Evolutionary conservation across 2,888 invertebrate genomes (phyloP), one percentile per base, ranked within the genome.

Genomic region (Melanargia galathea): DNA sequence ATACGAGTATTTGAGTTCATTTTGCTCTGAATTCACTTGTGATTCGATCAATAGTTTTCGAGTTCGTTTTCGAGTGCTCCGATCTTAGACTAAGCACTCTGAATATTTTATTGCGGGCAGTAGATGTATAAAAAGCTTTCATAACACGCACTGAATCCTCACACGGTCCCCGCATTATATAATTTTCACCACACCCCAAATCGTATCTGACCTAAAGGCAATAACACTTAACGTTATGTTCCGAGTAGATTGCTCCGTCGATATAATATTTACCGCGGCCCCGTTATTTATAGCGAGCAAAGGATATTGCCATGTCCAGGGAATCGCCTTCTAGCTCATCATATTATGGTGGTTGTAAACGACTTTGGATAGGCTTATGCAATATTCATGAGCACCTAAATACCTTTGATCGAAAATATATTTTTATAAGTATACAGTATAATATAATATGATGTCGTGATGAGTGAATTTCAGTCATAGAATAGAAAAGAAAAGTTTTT

Each of bases 241-340:
- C 73, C 69, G 60, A 73, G 77, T 82, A 82, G 80, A 86, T 84
- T 83, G 84, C 83, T 74, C 66, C 76, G 76, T 79, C 85, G 73
- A 83, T 85, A 74, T 79, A 83, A 83, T 84, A 85, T 86, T 85
- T 85, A 85, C 80, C 73, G 74, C 70, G 71, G 68, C 65, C 70
- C 64, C 69, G 73, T 72, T 77, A 81, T 82, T 82, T 80, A 77
- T 72, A 74, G 73, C 74, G 67, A 64, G 79, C 78, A 76, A 81
- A 73, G 82, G 79, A 84, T 85, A 82, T 80, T 75, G 80, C 74
- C 62, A 74, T 75, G 80, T 78, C 79, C 64, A 64, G 65, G 65
- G 66, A 70, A 70, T 70, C 69, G 68, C 61, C 60, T 65, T 65
- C 33, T 63, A 64, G 68, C 63, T 67, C 69, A 70, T 71, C 68